phyloP scores from a whole-genome alignment of 2,113 vertebrate genomes.

The Oreocharis arfaki region DNA sequence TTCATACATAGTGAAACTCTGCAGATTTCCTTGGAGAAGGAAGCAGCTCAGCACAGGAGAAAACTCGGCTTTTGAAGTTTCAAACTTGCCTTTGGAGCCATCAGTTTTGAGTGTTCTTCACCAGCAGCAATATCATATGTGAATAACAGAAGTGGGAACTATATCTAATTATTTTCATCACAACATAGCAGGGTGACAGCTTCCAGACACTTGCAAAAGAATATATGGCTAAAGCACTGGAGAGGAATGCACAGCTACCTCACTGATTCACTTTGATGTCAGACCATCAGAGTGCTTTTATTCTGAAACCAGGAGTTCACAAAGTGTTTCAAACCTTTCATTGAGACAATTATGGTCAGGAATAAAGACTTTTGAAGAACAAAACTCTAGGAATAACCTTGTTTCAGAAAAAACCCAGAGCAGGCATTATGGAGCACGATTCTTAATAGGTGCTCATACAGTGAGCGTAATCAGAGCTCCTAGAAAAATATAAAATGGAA shows the following conservation, averaged over 20 bases:
- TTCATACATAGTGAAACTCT: not conserved
- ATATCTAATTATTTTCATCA: conserved; percentile 29
- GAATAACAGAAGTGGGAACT: not conserved
- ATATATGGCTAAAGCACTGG: not conserved
- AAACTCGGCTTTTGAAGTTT: not conserved
- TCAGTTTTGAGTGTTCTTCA: not conserved
- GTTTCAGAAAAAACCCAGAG: not conserved
- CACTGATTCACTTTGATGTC: conserved; percentile 38
- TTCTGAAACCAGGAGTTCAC: not conserved
- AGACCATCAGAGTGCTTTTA: not conserved
- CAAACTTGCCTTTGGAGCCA: not conserved
- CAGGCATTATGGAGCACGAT: not conserved
- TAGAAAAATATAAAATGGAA: not conserved
- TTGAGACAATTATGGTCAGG: not conserved
- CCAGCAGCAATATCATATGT: not conserved
- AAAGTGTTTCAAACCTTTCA: conserved; percentile 22
- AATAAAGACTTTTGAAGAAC: not conserved
- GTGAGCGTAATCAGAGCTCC: not conserved
- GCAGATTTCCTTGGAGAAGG: not conserved
- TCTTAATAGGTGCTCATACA: not conserved
- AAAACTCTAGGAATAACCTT: not conserved
- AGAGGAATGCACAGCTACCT: conserved; percentile 1
- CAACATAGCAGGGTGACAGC: conserved; percentile 23
- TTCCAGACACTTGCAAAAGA: conserved; percentile 30
- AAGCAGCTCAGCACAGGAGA: not conserved